A percentile compares a stretch with the other conserved stretches of the same genome.
These are phyloP conservation scores for Dasypus novemcinctus DNA, from an alignment of 2,113 vertebrate genomes.

Conservation along the genomic window DNA sequence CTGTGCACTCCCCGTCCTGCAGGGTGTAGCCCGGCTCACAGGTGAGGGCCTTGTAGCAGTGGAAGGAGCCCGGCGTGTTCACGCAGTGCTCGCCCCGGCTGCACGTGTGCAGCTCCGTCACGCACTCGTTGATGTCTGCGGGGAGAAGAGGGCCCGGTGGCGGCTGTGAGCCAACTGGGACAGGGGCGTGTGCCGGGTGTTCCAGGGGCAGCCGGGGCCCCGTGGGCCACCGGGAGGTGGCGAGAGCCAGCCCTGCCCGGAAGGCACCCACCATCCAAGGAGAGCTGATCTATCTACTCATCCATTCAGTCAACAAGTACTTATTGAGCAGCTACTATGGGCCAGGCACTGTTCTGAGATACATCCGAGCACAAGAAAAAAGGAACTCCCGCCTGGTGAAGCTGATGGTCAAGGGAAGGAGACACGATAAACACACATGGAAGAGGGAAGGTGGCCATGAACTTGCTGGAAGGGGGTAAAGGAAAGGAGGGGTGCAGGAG, in stretches of 20 bases:
- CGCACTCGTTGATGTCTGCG: slow-evolving; percentile 93
- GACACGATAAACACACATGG: neutral
- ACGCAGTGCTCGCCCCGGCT: slow-evolving; percentile 87
- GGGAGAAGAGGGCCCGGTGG: neutral
- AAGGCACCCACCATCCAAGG: neutral
- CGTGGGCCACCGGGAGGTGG: neutral
- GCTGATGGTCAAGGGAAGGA: neutral
- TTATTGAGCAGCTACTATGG: too few relatives aligned
- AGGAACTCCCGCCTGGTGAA: neutral
- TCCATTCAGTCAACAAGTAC: too few relatives aligned
- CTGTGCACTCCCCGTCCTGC: slow-evolving; percentile 87
- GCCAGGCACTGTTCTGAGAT: neutral
- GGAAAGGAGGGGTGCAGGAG: neutral
- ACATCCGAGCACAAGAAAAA: neutral
- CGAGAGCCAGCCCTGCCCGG: neutral
- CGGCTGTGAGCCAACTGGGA: neutral
- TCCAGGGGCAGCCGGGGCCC: neutral
- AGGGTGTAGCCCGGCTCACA: slow-evolving; percentile 88
- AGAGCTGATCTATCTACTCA: neutral
- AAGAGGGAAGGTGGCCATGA: rapidly evolving
- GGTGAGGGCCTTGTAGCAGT: slow-evolving; percentile 86
- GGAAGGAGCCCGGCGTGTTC: slow-evolving; percentile 92
- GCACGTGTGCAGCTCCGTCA: slow-evolving; percentile 88
- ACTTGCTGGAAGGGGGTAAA: too few relatives aligned
- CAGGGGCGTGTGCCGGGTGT: too few relatives aligned